Conservation (phyloP, 2,113 vertebrate species). For the Leptocoma aspasia region DNA sequence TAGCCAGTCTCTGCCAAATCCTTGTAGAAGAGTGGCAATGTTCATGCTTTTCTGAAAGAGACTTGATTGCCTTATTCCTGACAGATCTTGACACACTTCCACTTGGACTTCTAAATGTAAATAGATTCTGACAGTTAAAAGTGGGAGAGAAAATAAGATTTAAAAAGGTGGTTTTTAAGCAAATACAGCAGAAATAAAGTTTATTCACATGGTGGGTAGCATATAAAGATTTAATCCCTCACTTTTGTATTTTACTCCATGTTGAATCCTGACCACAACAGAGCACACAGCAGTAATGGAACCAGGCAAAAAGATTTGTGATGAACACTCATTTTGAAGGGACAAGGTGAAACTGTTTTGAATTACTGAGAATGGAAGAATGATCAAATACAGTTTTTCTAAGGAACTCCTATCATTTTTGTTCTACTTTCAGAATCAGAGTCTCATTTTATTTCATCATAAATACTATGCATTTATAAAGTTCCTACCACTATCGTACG, state of each 20-base stretch:
- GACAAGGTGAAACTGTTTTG: neutral
- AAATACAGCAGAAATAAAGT: neutral
- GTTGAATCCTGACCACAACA: neutral
- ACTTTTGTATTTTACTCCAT: neutral
- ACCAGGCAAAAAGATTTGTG: neutral
- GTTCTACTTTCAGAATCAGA: neutral
- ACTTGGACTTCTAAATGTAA: neutral
- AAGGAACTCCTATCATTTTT: neutral
- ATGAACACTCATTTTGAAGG: neutral
- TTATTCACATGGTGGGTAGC: neutral
- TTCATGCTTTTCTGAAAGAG: neutral
- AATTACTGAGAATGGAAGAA: neutral
- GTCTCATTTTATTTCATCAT: neutral
- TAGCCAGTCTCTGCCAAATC: neutral
- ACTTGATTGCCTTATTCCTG: neutral
- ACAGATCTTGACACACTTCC: neutral
- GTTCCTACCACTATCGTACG: neutral
- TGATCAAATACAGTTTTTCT: slow-evolving; percentile 1
- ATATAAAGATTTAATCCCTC: neutral
- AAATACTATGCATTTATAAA: neutral
- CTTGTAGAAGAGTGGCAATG: neutral
- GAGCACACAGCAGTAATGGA: neutral
- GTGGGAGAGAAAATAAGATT: neutral
- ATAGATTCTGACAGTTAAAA: neutral
- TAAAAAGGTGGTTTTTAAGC: neutral